Evolutionary conservation across 2,888 invertebrate species (phyloP).

Genomic region (Cephonodes hylas): DNA sequence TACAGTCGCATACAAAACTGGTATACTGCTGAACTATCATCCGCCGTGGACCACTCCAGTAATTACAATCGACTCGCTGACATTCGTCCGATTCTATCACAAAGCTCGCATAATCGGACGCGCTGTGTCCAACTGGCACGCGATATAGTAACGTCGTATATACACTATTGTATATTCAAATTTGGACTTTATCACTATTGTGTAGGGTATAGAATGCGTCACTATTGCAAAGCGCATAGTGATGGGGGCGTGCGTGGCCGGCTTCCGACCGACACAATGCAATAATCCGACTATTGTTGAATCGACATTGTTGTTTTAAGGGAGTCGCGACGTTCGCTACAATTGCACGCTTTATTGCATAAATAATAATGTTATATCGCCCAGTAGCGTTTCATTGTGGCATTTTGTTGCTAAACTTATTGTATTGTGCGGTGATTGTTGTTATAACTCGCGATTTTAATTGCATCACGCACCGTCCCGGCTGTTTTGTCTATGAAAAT

Average conservation of each 20-base stretch:
- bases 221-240: constrained; percentile 41
- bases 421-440: constrained; percentile 20
- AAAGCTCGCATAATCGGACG: constrained; percentile 78
- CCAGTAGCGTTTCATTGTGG: constrained; percentile 67
- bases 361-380: constrained; percentile 79
- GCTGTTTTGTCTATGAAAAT: neutral
- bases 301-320: constrained; percentile 81
- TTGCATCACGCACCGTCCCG: neutral
- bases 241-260: constrained; percentile 42
- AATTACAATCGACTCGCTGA: constrained; percentile 80
- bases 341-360: constrained; percentile 80
- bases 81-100: constrained; percentile 79
- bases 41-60: constrained; percentile 29
- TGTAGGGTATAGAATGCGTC: constrained; percentile 11
- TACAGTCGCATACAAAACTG: constrained; percentile 8
- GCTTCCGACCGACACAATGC: constrained; percentile 79
- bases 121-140: constrained; percentile 40
- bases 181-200: constrained; percentile 31
- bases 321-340: constrained; percentile 71
- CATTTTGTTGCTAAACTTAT: constrained; percentile 58
- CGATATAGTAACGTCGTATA: neutral
- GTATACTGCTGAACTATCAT: constrained; percentile 12
- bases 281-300: constrained; percentile 81
- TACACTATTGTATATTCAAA: neutral
- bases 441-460: constrained; percentile 2